Conservation (phyloP, 2,113 vertebrate species). For the Caranx melampygus region DNA sequence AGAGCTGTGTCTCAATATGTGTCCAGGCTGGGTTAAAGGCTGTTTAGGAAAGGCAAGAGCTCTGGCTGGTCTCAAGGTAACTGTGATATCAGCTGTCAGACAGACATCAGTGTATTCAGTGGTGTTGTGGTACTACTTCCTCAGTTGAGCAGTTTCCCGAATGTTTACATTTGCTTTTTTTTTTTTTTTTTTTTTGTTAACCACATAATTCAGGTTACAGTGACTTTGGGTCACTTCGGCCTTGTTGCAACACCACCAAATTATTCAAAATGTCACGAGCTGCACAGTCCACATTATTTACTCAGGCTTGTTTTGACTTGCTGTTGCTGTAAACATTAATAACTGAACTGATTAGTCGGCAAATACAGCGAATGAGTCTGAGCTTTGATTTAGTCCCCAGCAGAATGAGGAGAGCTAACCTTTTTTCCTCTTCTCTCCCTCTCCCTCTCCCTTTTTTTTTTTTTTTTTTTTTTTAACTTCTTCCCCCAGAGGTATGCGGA, state of each 20-base stretch:
- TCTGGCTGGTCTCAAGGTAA: slow-evolving; percentile 86
- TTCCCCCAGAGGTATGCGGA: slow-evolving; percentile 81
- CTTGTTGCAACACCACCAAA: slow-evolving; percentile 1
- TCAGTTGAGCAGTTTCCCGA: not conserved
- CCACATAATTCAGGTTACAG: not conserved
- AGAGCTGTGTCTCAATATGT: slow-evolving; percentile 75
- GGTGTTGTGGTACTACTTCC: not conserved
- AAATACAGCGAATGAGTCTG: not conserved
- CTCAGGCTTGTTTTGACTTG: slow-evolving; percentile 5
- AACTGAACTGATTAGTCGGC: slow-evolving; percentile 14
- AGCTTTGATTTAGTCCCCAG: slow-evolving; percentile 3
- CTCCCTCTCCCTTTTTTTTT: no score
- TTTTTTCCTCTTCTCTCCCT: not conserved
- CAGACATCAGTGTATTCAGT: no score
- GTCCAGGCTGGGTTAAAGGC: slow-evolving; percentile 86
- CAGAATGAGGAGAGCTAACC: not conserved
- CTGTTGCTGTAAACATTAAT: slow-evolving; percentile 22
- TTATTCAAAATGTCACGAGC: slow-evolving; percentile 10
- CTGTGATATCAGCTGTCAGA: no score
- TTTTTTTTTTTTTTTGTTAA: not conserved
- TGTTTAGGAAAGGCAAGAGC: slow-evolving; percentile 87
- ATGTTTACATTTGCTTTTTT: not conserved
- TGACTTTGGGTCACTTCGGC: slow-evolving; percentile 20
- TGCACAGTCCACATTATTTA: slow-evolving; percentile 13
- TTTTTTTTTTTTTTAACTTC: not conserved